phyloP scores from a whole-genome alignment of 2,797 vertebrate genomes.

The Menidia menidia region DNA sequence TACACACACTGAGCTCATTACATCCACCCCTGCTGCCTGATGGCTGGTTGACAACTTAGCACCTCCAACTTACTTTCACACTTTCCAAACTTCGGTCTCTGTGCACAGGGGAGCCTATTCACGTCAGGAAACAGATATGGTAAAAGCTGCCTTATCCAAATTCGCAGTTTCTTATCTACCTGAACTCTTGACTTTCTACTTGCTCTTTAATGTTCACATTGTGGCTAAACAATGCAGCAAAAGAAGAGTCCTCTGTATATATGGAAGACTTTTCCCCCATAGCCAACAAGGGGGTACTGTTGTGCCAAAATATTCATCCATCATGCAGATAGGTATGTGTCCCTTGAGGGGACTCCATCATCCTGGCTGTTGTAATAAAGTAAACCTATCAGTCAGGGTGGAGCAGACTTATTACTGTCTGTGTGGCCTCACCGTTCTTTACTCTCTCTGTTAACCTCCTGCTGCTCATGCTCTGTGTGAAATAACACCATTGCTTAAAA shows the following conservation, averaged over 20 bases:
- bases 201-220: constrained; percentile 45
- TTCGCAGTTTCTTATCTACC: constrained; percentile 55
- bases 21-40: constrained; percentile 68
- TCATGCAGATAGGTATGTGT: constrained; percentile 79
- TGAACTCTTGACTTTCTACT: constrained; percentile 47
- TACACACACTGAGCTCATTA: constrained; percentile 62
- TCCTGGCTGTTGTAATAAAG: constrained; percentile 77
- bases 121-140: constrained; percentile 48
- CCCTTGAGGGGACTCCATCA: constrained; percentile 71
- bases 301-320: constrained; percentile 77
- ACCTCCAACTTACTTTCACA: constrained; percentile 75
- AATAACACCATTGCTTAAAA: constrained; percentile 53
- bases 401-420: constrained; percentile 62
- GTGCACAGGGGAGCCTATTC: constrained; percentile 55
- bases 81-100: constrained; percentile 68
- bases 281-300: constrained; percentile 48
- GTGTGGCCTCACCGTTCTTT: constrained; percentile 68
- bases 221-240: constrained; percentile 17
- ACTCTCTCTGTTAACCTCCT: constrained; percentile 62
- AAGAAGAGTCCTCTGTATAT: constrained; percentile 32
- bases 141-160: constrained; percentile 43
- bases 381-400: constrained; percentile 76
- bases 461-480: constrained; percentile 46
- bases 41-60: constrained; percentile 80
- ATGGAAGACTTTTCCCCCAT: constrained; percentile 28